A percentile compares a stretch with the other conserved stretches of the same genome.
Evolutionary conservation across 2,113 vertebrate species (phyloP).

Genomic region (Falco punctatus): DNA sequence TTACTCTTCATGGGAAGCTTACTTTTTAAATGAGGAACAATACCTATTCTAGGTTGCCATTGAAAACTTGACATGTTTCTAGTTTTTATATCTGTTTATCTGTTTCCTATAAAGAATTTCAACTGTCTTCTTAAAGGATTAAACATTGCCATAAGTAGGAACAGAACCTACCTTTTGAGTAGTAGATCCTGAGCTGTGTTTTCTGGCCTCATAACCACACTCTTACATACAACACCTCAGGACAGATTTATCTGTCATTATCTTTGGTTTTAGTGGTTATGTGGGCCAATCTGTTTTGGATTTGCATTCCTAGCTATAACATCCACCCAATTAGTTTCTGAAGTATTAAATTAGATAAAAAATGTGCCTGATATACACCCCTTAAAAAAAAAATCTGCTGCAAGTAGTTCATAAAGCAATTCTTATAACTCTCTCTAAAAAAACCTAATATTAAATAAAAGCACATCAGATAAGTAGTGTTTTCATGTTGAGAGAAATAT

Average conservation of each 20-base stretch:
- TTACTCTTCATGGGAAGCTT: neutral
- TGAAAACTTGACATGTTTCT: neutral
- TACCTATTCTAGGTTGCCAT: neutral
- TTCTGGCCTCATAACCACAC: neutral
- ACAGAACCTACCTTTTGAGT: neutral
- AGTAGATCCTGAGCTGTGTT: neutral
- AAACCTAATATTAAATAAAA: neutral
- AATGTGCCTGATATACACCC: conserved; percentile 1
- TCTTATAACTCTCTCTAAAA: neutral
- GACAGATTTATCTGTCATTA: conserved; percentile 13
- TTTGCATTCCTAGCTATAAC: conserved; percentile 14
- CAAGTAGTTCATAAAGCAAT: conserved; percentile 5
- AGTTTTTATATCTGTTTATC: neutral
- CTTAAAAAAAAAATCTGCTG: neutral
- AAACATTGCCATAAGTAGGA: neutral
- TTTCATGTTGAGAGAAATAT: neutral
- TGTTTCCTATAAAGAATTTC: neutral
- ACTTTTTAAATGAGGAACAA: neutral
- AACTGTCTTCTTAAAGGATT: neutral
- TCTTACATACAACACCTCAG: neutral
- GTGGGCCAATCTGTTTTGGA: neutral
- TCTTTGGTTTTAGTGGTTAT: conserved; percentile 31
- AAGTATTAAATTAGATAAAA: neutral
- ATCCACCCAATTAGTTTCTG: neutral
- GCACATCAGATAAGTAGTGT: conserved; percentile 29